These are phyloP conservation scores for Bos taurus DNA, from an alignment of 2,113 vertebrate species.

Conservation along the genomic window ARS-UCD2.0 NC_037334.1:58927001-58927500, in stretches of 20 bases:
- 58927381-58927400: not conserved
- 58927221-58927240: not conserved
- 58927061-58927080: not conserved
- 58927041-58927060: not conserved
- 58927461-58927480: rapidly evolving
- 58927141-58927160: not conserved
- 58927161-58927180: not conserved
- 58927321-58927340: not conserved
- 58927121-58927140: not conserved
- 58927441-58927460: not conserved
- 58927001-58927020: not conserved
- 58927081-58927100: not conserved
- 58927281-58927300: not conserved
- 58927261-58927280: not conserved
- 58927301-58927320: not conserved
- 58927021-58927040: not conserved
- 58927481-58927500: not conserved
- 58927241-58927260: not conserved
- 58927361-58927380: not conserved
- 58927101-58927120: not conserved
- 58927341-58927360: not conserved
- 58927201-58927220: not conserved
- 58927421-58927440: not conserved
- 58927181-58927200: no score
- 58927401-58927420: not conserved